phyloP scores from a whole-genome alignment of 2,113 vertebrate species.

The Actenoides lindsayi region DNA sequence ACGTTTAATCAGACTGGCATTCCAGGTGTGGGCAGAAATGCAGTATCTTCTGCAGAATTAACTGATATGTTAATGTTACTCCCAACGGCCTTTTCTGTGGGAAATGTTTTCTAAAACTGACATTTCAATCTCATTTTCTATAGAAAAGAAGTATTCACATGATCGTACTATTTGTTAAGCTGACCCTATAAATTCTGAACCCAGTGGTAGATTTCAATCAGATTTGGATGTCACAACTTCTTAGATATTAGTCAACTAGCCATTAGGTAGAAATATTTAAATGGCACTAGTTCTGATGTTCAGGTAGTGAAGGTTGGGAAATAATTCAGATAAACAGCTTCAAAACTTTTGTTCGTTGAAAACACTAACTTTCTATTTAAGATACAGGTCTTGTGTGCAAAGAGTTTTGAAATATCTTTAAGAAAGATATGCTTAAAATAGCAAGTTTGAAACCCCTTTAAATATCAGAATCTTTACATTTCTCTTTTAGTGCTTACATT shows the following conservation, averaged over 20 bases:
- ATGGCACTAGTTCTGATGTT: background rate
- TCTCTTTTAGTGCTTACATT: background rate
- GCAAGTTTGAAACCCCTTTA: background rate
- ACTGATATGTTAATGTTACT: background rate
- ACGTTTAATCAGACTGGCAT: background rate
- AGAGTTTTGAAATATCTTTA: background rate
- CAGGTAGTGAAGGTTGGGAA: background rate
- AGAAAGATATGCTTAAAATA: background rate
- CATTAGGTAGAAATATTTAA: background rate
- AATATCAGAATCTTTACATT: background rate
- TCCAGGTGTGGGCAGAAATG: background rate
- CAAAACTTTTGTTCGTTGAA: background rate
- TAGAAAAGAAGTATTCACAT: background rate
- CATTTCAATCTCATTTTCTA: background rate
- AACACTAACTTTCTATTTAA: background rate
- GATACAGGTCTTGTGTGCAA: background rate
- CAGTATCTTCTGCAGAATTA: background rate
- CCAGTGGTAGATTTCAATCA: background rate
- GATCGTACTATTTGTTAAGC: background rate
- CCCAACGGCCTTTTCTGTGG: background rate
- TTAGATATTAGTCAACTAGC: background rate
- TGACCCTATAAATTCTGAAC: background rate
- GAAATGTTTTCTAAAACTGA: background rate
- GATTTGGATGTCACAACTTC: background rate
- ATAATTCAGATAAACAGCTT: background rate